A percentile compares a stretch with the other conserved stretches of the same genome.
Evolutionary conservation across 2,113 vertebrate genomes (phyloP).

Genomic region (Trogon surrucura): DNA sequence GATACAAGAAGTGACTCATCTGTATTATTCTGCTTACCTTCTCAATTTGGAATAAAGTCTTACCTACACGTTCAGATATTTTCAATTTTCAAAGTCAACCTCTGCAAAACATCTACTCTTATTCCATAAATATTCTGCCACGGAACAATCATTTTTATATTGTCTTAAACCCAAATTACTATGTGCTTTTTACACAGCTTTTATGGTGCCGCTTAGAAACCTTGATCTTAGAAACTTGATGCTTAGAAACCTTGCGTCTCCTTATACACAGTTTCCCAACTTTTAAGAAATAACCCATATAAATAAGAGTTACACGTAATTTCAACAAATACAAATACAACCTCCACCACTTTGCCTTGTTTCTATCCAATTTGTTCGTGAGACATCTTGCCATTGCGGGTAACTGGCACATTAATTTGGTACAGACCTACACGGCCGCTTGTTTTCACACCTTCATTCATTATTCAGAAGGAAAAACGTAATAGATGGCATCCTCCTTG

Average conservation of each 20-base stretch:
- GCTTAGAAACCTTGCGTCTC: neutral
- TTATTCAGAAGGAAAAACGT: neutral
- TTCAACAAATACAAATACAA: neutral
- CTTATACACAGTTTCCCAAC: no score
- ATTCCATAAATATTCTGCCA: neutral
- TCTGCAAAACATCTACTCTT: neutral
- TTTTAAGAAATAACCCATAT: neutral
- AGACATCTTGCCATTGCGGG: no score
- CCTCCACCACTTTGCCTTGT: neutral
- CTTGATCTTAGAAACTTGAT: neutral
- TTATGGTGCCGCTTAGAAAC: neutral
- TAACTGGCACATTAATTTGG: neutral
- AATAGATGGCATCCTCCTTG: neutral
- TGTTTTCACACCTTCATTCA: neutral
- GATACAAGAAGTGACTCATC: neutral
- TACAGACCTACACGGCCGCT: neutral
- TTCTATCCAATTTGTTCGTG: neutral
- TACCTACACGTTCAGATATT: neutral
- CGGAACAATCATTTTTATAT: neutral
- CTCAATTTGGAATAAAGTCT: neutral
- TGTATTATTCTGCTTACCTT: neutral
- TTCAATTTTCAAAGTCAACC: neutral
- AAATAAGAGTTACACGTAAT: neutral
- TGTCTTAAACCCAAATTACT: neutral
- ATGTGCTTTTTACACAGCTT: neutral